These are phyloP conservation scores for Pyralis farinalis DNA, from an alignment of 2,888 invertebrate genomes.

Conservation along the genomic window DNA sequence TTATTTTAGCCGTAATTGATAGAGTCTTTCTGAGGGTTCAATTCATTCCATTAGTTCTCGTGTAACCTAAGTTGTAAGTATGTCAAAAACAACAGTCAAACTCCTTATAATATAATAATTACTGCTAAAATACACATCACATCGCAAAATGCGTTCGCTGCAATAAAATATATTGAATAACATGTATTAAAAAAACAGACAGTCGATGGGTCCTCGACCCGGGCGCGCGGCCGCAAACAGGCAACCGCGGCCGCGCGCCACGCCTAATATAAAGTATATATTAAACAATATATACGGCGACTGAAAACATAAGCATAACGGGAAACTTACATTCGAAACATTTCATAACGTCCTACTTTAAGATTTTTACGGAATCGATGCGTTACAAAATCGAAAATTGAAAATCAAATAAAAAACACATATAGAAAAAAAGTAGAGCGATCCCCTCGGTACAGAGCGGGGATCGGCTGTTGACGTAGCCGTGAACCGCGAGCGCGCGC, in stretches of 20 bases:
- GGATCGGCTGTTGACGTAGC: constrained; percentile 63
- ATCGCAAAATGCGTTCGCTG: constrained; percentile 90
- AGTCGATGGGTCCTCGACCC: constrained; percentile 62
- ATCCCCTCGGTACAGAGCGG: constrained; percentile 57
- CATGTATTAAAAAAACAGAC: constrained; percentile 82
- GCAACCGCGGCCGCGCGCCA: constrained; percentile 74
- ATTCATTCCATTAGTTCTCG: constrained; percentile 63
- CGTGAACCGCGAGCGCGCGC: constrained; percentile 46
- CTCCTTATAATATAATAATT: constrained; percentile 81
- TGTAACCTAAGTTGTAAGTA: constrained; percentile 79
- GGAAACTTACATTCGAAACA: constrained; percentile 81
- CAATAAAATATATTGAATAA: constrained; percentile 89
- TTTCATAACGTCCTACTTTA: constrained; percentile 82
- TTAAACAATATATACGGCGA: constrained; percentile 74
- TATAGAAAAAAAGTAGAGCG: constrained; percentile 68
- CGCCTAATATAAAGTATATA: constrained; percentile 63
- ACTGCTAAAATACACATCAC: constrained; percentile 83
- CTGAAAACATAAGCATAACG: constrained; percentile 79
- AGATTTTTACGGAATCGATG: constrained; percentile 80
- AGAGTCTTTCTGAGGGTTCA: constrained; percentile 59
- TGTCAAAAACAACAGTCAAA: constrained; percentile 82
- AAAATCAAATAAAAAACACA: constrained; percentile 80
- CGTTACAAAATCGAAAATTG: constrained; percentile 81
- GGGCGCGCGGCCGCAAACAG: constrained; percentile 73
- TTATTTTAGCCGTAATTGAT: constrained; percentile 74